Evolutionary conservation across 92 coral and sea anemone genomes (phyloP).

Genomic region (Isaurus tuberculatus): DNA sequence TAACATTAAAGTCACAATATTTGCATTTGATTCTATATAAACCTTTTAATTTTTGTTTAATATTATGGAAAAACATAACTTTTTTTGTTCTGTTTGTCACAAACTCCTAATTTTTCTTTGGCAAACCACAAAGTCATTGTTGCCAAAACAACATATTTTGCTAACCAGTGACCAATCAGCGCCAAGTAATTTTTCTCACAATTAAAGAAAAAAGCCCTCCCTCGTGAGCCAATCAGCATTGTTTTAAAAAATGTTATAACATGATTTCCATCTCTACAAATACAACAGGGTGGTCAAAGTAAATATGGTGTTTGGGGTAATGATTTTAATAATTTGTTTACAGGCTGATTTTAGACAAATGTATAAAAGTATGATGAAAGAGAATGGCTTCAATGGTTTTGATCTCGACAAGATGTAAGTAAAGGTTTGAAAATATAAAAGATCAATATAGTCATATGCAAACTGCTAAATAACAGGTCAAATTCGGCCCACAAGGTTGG

Average conservation of each 20-base stretch:
- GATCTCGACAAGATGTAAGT: slow-evolving; percentile 19
- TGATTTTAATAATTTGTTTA: neutral
- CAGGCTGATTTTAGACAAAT: slow-evolving; percentile 32
- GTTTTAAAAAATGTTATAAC: neutral
- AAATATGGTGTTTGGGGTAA: neutral
- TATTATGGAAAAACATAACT: slow-evolving; percentile 28
- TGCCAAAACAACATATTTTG: too few relatives aligned
- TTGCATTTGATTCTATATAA: neutral
- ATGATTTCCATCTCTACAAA: neutral
- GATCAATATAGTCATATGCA: neutral
- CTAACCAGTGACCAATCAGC: too few relatives aligned
- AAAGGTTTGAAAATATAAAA: slow-evolving; percentile 3
- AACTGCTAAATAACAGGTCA: neutral
- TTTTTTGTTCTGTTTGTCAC: slow-evolving; percentile 40
- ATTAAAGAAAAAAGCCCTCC: too few relatives aligned
- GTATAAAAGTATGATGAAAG: slow-evolving; percentile 25
- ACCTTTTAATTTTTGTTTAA: slow-evolving; percentile 11
- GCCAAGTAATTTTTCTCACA: too few relatives aligned
- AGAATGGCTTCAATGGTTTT: slow-evolving; percentile 20
- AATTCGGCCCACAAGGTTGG: neutral
- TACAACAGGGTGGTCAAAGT: neutral
- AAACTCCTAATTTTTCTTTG: too few relatives aligned
- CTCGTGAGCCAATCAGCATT: too few relatives aligned
- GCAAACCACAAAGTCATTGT: too few relatives aligned
- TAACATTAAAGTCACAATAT: slow-evolving; percentile 44